A percentile compares a stretch with the other conserved stretches of the same genome.
These are phyloP conservation scores for Adelognathus sp. DNA, from an alignment of 2,888 invertebrate species.

Conservation along the genomic window DNA sequence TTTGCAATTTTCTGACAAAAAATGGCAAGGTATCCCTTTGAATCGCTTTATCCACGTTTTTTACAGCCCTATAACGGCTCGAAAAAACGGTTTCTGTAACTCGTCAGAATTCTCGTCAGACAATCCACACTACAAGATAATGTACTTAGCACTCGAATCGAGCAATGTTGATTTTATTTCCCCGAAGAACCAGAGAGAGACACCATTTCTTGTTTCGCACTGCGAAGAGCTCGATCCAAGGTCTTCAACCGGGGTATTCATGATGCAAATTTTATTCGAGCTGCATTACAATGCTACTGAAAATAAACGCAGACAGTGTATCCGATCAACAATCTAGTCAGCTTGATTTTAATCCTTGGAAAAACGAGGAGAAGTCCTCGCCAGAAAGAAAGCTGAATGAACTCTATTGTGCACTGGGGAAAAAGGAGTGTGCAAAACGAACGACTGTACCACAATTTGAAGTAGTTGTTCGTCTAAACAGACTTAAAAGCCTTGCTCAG, in stretches of 20 bases:
- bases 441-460: too few relatives aligned
- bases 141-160: background rate
- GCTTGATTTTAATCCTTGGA: conserved; percentile 22
- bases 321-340: background rate
- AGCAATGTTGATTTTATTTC: background rate
- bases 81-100: too few relatives aligned
- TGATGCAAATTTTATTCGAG: conserved; percentile 25
- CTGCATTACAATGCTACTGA: background rate
- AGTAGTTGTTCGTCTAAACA: too few relatives aligned
- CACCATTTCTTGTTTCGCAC: too few relatives aligned
- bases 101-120: too few relatives aligned
- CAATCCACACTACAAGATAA: background rate
- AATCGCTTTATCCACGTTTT: too few relatives aligned
- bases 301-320: background rate
- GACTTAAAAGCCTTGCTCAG: too few relatives aligned
- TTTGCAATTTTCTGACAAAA: too few relatives aligned
- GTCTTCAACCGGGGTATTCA: background rate
- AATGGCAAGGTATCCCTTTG: too few relatives aligned
- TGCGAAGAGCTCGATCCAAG: background rate
- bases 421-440: background rate
- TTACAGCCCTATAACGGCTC: too few relatives aligned
- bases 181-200: background rate
- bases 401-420: background rate
- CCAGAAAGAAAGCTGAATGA: background rate
- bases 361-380: background rate